Base-by-base conservation (phyloP, 2,888 invertebrate species). In the Ormyrus thymus region DNA sequence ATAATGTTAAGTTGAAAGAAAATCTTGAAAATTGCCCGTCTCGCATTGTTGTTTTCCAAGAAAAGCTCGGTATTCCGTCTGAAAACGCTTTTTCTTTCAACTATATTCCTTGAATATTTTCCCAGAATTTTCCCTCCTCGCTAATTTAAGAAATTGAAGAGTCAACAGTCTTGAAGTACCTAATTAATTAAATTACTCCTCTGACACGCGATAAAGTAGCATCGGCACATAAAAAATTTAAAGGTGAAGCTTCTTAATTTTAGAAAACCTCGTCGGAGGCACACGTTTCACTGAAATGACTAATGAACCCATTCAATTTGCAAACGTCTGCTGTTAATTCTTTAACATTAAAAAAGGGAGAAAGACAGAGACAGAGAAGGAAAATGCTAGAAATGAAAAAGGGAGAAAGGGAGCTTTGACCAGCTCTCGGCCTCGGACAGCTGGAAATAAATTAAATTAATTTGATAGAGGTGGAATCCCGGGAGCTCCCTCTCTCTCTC, bases 401-500 rank as follows among this genome's bases (percentile, higher is more conserved):
- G 66, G 11, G 55, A 65, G 71, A 76, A 64, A 75, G 66, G 56
- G 71, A 71, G 58, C 15, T 56, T 79, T 83, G 83, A 84, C 83
- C 84, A 84, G 84, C 85, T 84, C 83, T 79, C 72, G 81, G 83
- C 80, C 80, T 85, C 84, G 84, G 86, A 87, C 86, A 86, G 86
- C 84, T 77, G 83, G 84, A 86, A 86, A 86, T 88, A 88, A 88
- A 88, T 88, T 86, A 87, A 88, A 89, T 88, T 88, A 88, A 89
- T 89, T 88, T 87, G 86, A 88, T 86, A 85, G 85, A 86, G 85
- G 84, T 83, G 86, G 82, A 86, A 86, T 84, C 81, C 81, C 80
- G 75, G 82, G 78, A 71, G 80, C 79, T 69, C 73, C 65, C 69
- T 65, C 74, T 58, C 78, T 69, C 53, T 51, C 79, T 64, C 64